Evolutionary conservation across 2,888 invertebrate genomes (phyloP), one percentile per base, ranked within the genome.

Genomic region (Pseudoips prasinana): DNA sequence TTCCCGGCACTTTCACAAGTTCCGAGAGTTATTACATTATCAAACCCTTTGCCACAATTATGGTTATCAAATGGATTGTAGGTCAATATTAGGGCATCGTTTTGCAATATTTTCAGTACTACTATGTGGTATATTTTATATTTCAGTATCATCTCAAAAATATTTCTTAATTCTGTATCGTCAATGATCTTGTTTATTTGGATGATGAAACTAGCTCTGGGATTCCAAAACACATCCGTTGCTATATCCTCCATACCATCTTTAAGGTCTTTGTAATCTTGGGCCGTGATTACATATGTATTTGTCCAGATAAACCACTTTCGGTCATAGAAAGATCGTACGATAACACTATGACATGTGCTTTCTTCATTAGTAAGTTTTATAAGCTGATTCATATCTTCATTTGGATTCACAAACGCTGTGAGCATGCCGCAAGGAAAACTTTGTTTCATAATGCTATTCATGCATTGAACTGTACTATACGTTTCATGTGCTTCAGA

Each of bases 171-270:
- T 24, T 58, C 58, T n/a, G 3, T 7, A n/a, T 46, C 30, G 7
- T 25, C 23, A 2, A 7, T 22, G 10, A 59, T 35, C 11, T 55
- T 41, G 11, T 53, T 27, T 2, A 73, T 8, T 22, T 54, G 32
- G 1, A 79, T 8, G 11, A 79, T 58, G 43, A 69, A 67, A 37
- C 56, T 58, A 6, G 70, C 76, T 49, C 51, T 64, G 7, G 80
- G 71, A 37, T 76, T 73, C 77, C 76, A 80, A 36, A 66, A 62
- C 10, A 62, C 30, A 35, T 79, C 73, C 10, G 47, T 59, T 9
- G 54, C 46, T 17, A 79, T 25, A 8, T 48, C 39, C 2, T 41
- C 10, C 23, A 79, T 42, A 9, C 58, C 64, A 27, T 18, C 14
- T 18, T 34, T 25, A n/a, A 77, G 47, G 18, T 63, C 53, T 1